phyloP scores from a whole-genome alignment of 2,888 invertebrate genomes.

The Asteroscopus sphinx region DNA sequence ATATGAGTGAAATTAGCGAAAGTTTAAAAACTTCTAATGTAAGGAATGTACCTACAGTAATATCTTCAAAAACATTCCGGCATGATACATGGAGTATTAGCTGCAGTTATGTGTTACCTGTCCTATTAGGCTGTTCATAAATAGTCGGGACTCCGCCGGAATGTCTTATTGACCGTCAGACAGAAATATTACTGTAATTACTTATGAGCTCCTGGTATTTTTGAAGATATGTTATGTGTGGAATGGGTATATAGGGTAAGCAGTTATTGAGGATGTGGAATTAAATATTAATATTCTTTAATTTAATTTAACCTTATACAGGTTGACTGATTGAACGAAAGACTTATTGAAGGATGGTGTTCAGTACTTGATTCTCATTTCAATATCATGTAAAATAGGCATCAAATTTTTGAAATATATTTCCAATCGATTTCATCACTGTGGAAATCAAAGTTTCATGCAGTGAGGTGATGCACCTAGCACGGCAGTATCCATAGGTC shows the following conservation, averaged over 20 bases:
- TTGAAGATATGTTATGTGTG: conserved; percentile 12
- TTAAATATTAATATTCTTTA: not conserved
- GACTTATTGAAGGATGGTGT: too few species aligned
- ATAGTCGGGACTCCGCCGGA: conserved; percentile 44
- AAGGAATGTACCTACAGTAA: conserved; percentile 36
- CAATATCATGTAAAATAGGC: too few species aligned
- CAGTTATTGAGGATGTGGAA: not conserved
- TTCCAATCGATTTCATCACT: too few species aligned
- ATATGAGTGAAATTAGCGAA: too few species aligned
- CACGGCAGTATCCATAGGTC: too few species aligned
- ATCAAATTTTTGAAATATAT: too few species aligned
- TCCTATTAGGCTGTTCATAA: conserved; percentile 53
- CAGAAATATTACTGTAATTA: conserved; percentile 55
- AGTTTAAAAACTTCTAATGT: conserved; percentile 14
- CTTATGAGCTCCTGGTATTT: conserved; percentile 33
- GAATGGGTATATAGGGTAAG: not conserved
- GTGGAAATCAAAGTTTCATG: too few species aligned
- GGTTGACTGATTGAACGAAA: too few species aligned
- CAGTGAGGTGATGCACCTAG: too few species aligned
- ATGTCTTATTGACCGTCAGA: conserved; percentile 57
- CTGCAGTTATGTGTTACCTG: conserved; percentile 49
- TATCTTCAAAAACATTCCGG: conserved; percentile 60
- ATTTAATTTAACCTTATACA: too few species aligned
- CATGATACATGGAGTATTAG: conserved; percentile 40
- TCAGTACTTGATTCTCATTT: too few species aligned